A percentile compares a stretch with the other conserved stretches of the same genome.
Conservation (phyloP, 2,113 vertebrate genomes). For the Tretioscincus oriximinensis region DNA sequence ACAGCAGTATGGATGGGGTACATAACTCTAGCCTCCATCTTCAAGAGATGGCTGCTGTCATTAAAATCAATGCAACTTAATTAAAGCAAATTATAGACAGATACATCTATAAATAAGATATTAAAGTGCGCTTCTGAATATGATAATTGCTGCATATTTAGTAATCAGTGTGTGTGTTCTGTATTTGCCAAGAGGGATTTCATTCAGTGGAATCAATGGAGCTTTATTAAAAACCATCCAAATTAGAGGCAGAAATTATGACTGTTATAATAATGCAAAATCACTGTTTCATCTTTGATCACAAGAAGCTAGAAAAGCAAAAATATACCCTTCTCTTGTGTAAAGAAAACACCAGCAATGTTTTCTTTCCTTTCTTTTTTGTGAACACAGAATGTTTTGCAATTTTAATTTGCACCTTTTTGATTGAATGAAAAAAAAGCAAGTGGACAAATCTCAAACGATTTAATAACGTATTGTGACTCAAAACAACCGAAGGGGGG, state of each 20-base stretch:
- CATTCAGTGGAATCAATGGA: constrained; percentile 85
- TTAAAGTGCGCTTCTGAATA: constrained; percentile 84
- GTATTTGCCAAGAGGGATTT: constrained; percentile 82
- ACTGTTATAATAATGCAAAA: constrained; percentile 85
- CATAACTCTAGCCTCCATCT: constrained; percentile 63
- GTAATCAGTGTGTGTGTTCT: constrained; percentile 84
- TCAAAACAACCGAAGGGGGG: constrained; percentile 20
- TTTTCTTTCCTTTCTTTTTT: constrained; percentile 42
- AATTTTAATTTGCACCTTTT: constrained; percentile 71
- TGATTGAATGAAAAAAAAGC: constrained; percentile 54
- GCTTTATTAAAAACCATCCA: constrained; percentile 87
- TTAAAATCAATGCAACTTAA: constrained; percentile 89
- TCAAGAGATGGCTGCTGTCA: constrained; percentile 73
- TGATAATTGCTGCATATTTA: constrained; percentile 85
- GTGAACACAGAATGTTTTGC: constrained; percentile 70
- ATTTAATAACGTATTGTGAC: constrained; percentile 47
- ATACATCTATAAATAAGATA: constrained; percentile 88
- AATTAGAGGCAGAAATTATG: constrained; percentile 87
- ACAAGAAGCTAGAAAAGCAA: constrained; percentile 74
- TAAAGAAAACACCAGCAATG: constrained; percentile 74
- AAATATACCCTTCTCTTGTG: constrained; percentile 70
- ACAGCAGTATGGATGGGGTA: constrained; percentile 53
- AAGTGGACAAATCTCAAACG: constrained; percentile 46
- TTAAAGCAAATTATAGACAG: constrained; percentile 90
- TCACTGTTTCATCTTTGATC: constrained; percentile 81